These are phyloP conservation scores for Diploscapter pachys DNA, from an alignment of 1,140 invertebrate species.

Conservation along the genomic window DNA sequence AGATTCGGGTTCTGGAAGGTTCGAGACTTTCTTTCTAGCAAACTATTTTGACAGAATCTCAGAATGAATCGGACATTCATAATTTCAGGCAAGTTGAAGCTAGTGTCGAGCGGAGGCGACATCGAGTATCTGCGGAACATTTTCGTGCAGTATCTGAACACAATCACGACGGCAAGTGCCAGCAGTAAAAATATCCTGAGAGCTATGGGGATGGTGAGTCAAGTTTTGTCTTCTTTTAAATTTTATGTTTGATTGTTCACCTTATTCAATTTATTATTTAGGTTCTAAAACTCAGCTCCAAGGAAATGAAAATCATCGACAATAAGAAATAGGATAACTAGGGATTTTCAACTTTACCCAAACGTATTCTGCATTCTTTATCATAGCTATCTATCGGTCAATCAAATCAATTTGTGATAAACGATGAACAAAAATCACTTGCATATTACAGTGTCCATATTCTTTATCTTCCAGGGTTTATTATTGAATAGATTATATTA, in stretches of 20 bases:
- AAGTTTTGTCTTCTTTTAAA: no score
- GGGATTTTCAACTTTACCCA: background rate
- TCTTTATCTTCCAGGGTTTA: background rate
- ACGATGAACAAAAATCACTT: background rate
- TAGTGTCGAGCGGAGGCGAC: slow-evolving; percentile 44
- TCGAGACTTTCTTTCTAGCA: no score
- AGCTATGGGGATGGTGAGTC: slow-evolving; percentile 42
- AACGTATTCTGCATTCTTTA: background rate
- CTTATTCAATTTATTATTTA: no score
- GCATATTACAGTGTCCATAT: background rate
- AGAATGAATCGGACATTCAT: background rate
- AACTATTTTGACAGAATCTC: no score
- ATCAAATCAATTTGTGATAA: background rate
- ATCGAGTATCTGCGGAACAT: slow-evolving; percentile 56
- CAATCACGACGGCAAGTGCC: slow-evolving; percentile 16
- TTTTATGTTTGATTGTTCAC: no score
- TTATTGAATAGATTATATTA: background rate
- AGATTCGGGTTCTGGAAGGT: slow-evolving; percentile 53
- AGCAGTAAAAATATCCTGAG: slow-evolving; percentile 50
- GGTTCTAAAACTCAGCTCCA: slow-evolving; percentile 43
- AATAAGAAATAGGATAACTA: slow-evolving; percentile 6
- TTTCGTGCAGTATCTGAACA: slow-evolving; percentile 51
- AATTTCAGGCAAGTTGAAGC: slow-evolving; percentile 41
- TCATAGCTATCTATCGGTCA: background rate
- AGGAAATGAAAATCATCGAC: slow-evolving; percentile 46